phyloP scores from a whole-genome alignment of 2,113 vertebrate genomes.

The Pipra filicauda region DNA sequence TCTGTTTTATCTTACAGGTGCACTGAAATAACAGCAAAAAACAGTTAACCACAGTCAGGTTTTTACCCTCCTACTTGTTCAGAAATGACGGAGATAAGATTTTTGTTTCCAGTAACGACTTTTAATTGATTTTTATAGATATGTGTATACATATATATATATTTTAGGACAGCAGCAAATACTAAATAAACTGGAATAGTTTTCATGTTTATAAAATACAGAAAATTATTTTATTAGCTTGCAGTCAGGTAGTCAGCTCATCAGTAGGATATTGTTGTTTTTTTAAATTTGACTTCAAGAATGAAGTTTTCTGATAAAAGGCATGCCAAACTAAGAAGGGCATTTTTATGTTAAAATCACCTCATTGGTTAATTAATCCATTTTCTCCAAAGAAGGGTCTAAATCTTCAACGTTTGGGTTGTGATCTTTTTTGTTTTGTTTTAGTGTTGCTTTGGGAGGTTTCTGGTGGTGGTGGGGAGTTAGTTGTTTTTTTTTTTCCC shows the following conservation, averaged over 20 bases:
- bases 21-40: conserved; percentile 64
- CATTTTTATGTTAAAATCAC: neutral
- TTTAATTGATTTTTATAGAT: neutral
- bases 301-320: neutral
- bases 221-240: neutral
- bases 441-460: neutral
- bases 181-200: neutral
- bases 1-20: conserved; percentile 80
- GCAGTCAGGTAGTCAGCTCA: neutral
- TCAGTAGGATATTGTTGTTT: neutral
- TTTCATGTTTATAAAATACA: neutral
- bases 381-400: neutral
- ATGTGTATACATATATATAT: neutral
- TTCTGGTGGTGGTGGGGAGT: neutral
- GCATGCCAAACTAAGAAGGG: neutral
- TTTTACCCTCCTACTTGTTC: conserved; percentile 14
- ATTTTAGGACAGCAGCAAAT: neutral
- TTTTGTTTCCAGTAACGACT: conserved; percentile 16
- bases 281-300: neutral
- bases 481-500: neutral
- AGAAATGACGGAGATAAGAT: conserved; percentile 1
- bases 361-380: neutral
- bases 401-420: neutral
- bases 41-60: neutral
- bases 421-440: neutral